phyloP scores from a whole-genome alignment of 2,797 vertebrate genomes.

The Capromys pilorides region DNA sequence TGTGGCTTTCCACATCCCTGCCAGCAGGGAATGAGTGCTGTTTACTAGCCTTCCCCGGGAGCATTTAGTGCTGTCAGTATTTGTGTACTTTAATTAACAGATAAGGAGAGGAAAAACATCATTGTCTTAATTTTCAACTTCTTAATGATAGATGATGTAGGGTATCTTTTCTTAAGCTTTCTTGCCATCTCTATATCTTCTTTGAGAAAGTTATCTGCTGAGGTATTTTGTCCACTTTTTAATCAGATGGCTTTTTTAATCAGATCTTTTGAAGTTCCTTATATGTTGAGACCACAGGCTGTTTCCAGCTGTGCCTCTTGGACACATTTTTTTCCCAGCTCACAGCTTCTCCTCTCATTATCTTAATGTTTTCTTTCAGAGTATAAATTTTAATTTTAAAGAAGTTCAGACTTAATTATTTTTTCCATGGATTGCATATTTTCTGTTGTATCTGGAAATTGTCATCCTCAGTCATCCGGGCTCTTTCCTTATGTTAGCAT shows the following conservation, averaged over 20 bases:
- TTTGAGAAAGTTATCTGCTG: not conserved
- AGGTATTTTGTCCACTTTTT: not conserved
- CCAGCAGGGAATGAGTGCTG: not conserved
- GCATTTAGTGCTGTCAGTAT: not conserved
- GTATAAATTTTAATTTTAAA: conserved; percentile 15
- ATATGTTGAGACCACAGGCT: not conserved
- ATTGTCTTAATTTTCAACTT: not conserved
- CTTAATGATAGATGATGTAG: not conserved
- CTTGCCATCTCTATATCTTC: not conserved
- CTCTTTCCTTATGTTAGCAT: not conserved
- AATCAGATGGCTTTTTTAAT: not conserved
- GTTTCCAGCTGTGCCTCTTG: not conserved
- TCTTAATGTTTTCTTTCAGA: not conserved
- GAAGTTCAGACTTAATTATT: not conserved
- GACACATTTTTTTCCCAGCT: conserved; percentile 41
- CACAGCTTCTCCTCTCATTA: not conserved
- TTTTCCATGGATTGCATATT: not conserved
- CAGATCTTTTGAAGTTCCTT: not conserved
- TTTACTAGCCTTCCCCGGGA: not conserved
- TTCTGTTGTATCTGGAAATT: not conserved
- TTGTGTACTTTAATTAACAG: not conserved
- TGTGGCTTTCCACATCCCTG: not conserved
- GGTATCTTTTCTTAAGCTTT: not conserved
- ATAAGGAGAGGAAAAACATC: not conserved
- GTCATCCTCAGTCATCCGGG: not conserved